phyloP scores from a whole-genome alignment of 2,113 vertebrate genomes.

The Entomyzon cyanotis region DNA sequence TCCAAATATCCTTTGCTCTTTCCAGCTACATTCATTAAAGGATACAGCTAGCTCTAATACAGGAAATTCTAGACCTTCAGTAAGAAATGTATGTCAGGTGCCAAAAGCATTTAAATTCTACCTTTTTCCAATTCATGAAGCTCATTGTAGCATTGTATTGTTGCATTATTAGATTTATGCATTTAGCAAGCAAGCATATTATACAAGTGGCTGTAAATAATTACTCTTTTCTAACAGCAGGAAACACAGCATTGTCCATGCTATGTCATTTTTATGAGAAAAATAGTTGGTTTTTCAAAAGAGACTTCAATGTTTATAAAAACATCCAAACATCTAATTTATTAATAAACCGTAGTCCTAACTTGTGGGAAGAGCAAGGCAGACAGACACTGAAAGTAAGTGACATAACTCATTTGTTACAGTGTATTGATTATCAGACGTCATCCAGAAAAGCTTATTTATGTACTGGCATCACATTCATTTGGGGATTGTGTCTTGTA shows the following conservation, averaged over 20 bases:
- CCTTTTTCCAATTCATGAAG: conserved; percentile 73
- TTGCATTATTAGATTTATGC: conserved; percentile 75
- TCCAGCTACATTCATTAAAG: conserved; percentile 40
- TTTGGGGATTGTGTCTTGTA: neutral
- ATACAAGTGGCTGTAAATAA: conserved; percentile 65
- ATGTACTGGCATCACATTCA: neutral
- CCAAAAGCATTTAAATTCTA: conserved; percentile 74
- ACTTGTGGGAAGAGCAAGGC: neutral
- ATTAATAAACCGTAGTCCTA: conserved; percentile 12
- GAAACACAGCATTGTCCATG: conserved; percentile 66
- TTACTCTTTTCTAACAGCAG: conserved; percentile 70
- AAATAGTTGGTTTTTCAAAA: conserved; percentile 46
- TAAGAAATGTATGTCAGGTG: conserved; percentile 66
- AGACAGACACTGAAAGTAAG: neutral
- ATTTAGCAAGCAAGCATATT: conserved; percentile 69
- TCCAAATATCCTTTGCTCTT: conserved; percentile 25
- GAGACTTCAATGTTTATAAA: conserved; percentile 26
- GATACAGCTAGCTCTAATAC: conserved; percentile 23
- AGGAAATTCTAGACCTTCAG: conserved; percentile 72
- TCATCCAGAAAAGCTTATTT: neutral
- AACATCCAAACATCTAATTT: conserved; percentile 7
- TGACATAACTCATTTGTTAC: neutral
- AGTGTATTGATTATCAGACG: neutral
- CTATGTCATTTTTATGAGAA: conserved; percentile 46
- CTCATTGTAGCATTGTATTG: conserved; percentile 68